phyloP scores from a whole-genome alignment of 2,888 invertebrate genomes.

The Melipona beecheii region DNA sequence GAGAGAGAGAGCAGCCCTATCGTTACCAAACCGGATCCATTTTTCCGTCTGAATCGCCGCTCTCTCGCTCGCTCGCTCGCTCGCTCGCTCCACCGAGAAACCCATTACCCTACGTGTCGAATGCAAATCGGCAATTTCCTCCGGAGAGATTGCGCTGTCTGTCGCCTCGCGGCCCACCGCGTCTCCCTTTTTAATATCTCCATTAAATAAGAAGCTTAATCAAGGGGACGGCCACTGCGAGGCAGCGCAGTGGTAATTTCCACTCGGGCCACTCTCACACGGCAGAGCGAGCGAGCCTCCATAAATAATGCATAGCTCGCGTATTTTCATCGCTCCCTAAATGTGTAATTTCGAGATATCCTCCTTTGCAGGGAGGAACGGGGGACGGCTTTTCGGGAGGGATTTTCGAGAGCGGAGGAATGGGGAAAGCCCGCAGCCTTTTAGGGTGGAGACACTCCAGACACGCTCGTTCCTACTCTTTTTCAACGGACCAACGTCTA shows the following conservation, averaged over 20 bases:
- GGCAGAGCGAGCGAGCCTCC: background rate
- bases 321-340: no score
- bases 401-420: no score
- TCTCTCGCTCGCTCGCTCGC: background rate
- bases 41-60: slow-evolving; percentile 26
- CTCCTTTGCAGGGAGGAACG: no score
- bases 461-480: no score
- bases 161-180: slow-evolving; percentile 16
- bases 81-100: background rate
- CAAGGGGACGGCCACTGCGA: background rate
- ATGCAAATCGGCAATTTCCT: slow-evolving; percentile 27
- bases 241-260: background rate
- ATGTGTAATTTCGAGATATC: no score
- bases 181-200: slow-evolving; percentile 29
- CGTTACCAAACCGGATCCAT: slow-evolving; percentile 48
- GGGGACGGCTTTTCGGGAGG: no score
- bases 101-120: slow-evolving; percentile 9
- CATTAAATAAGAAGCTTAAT: slow-evolving; percentile 36
- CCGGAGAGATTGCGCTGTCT: slow-evolving; percentile 6
- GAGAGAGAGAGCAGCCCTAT: slow-evolving; percentile 20
- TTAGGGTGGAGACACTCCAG: no score
- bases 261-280: slow-evolving; percentile 8
- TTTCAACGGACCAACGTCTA: background rate
- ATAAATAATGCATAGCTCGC: no score
- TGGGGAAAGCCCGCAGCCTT: no score